Evolutionary conservation across 2,888 invertebrate genomes (phyloP), one percentile per base, ranked within the genome.

Genomic region (Monochamus alternatus): DNA sequence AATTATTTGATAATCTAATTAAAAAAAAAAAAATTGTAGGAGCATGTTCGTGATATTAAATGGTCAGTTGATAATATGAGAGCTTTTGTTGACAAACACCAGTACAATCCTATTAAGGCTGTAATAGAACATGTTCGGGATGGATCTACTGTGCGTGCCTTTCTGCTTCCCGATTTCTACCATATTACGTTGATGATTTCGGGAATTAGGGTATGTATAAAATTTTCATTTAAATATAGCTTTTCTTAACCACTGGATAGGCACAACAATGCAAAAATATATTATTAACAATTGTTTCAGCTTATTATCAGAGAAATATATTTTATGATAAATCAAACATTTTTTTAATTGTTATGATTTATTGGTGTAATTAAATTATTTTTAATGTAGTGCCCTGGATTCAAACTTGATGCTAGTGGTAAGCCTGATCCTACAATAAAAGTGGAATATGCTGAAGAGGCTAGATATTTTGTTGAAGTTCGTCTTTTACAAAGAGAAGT

Each of bases 101-200:
- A 94, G 78, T 94, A 95, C 52, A 95, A 97, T 86, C 97, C 97
- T 0, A 91, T 98, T 5, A 95, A 94, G 89, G 98, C 98, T 63
- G 93, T 99, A 74, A 95, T 99, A 83, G 99, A 99, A 88, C 97
- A 98, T 90, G 98, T 99, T 0, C 93, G 98, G 74, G 99, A 99
- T 89, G 99, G 99, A 0, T 98, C 98, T 47, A 99, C 99, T 0
- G 94, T 98, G 12, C 92, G 98, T 80, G 95, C 96, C 3, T 96
- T 98, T 85, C 90, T 99, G 10, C 89, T 98, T 74, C 98, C 98
- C 1, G 96, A 95, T 76, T 97, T 94, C 89, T 94, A 97, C 83
- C 95, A 97, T 86, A 93, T 99, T 75, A 99, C 98, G 0, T 89
- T 99, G 75, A 98, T 98, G 95, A 93, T 99, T 79, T 96, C 98